These are phyloP conservation scores for Crypturellus undulatus DNA, from an alignment of 2,113 vertebrate species.

Conservation along the genomic window DNA sequence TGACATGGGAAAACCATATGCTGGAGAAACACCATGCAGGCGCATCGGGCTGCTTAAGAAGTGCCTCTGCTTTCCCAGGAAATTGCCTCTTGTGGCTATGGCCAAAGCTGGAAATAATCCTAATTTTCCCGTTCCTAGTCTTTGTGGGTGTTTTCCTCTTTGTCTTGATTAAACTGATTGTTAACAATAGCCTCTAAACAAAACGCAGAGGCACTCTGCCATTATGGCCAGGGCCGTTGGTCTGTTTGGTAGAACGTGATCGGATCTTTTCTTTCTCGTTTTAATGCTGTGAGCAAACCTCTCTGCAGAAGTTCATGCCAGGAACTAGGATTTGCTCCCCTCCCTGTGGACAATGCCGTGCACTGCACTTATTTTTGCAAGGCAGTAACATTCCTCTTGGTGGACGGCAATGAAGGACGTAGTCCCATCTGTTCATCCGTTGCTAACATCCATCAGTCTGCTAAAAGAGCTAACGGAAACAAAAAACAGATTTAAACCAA, in stretches of 20 bases:
- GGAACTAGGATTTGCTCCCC: constrained; percentile 25
- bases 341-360: constrained; percentile 7
- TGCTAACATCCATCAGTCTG: neutral
- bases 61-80: neutral
- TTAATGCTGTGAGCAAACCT: neutral
- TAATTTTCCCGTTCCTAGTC: neutral
- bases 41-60: neutral
- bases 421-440: neutral
- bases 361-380: neutral
- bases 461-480: neutral
- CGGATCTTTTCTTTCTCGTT: neutral
- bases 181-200: neutral
- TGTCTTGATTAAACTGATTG: neutral
- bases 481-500: neutral
- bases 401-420: neutral
- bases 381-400: neutral
- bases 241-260: neutral
- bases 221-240: neutral
- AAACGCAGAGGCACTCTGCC: neutral
- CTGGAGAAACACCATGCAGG: neutral
- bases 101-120: neutral
- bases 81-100: neutral
- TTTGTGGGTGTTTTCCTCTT: neutral
- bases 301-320: neutral
- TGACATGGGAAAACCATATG: neutral